These are phyloP conservation scores for Capreolus pygargus DNA, from an alignment of 2,113 vertebrate species.

Conservation along the genomic window DNA sequence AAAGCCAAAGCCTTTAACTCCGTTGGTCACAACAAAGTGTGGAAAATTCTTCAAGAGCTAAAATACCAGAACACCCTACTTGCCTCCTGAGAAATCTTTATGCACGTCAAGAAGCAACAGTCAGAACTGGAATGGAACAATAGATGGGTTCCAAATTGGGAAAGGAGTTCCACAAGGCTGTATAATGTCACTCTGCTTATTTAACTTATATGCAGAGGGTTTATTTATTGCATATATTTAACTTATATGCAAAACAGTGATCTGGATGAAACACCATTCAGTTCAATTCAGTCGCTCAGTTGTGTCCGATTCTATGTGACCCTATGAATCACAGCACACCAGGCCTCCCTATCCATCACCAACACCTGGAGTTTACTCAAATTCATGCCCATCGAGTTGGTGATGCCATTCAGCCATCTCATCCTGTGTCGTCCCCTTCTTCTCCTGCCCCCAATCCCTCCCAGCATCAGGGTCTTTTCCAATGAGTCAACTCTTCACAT, in stretches of 20 bases:
- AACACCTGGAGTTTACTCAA: no score
- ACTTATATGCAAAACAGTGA: fast-evolving
- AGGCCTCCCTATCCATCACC: no score
- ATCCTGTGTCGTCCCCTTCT: no score
- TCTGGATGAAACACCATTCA: background rate
- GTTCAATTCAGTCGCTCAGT: no score
- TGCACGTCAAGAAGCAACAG: background rate
- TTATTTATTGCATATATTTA: no score
- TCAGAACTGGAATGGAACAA: background rate
- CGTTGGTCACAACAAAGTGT: background rate
- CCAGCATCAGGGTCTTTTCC: no score
- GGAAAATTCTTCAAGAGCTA: background rate
- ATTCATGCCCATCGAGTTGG: no score
- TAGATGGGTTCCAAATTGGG: background rate
- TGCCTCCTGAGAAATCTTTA: background rate
- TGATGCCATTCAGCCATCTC: no score
- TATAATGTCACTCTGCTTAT: background rate
- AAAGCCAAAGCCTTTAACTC: background rate
- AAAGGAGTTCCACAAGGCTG: background rate
- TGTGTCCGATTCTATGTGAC: no score
- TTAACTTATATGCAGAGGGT: background rate
- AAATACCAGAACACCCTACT: background rate
- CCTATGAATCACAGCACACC: no score
- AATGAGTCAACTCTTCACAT: no score
- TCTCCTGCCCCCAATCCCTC: no score